Conservation (phyloP, 37 sponge, comb jelly and placozoan species). For the Diacarnus erythraeanus region DNA sequence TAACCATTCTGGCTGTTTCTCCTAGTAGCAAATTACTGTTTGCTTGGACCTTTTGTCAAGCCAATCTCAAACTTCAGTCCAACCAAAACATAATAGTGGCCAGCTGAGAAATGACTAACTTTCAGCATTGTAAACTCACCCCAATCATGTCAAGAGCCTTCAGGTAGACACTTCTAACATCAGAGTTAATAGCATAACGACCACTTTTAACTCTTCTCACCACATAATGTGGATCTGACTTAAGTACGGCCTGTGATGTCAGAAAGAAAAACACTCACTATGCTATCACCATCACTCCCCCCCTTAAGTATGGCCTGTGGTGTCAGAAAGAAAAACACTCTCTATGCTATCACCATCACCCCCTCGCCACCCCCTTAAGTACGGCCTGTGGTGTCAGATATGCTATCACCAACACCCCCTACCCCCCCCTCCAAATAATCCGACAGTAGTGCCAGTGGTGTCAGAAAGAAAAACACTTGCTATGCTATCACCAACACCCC, state of each 20-base stretch:
- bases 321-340: background rate
- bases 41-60: too few species aligned
- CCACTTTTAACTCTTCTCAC: slow-evolving; percentile 84
- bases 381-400: slow-evolving; percentile 63
- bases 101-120: too few species aligned
- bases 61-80: too few species aligned
- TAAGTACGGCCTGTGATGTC: slow-evolving; percentile 52
- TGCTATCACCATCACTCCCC: background rate
- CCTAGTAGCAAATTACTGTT: too few species aligned
- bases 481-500: too few species aligned
- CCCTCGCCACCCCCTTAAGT: slow-evolving; percentile 8
- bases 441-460: too few species aligned
- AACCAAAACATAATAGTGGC: too few species aligned
- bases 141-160: slow-evolving; percentile 36
- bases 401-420: slow-evolving; percentile 2
- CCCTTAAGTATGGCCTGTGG: slow-evolving; percentile 60
- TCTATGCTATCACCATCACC: background rate
- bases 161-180: slow-evolving; percentile 61
- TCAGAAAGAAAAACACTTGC: background rate
- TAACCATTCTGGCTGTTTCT: too few species aligned
- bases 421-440: too few species aligned
- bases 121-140: too few species aligned
- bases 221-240: slow-evolving; percentile 80
- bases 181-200: slow-evolving; percentile 67
- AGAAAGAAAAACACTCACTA: background rate